Evolutionary conservation across 2,113 vertebrate genomes (phyloP), one percentile per base, ranked within the genome.

Genomic region (Anas platyrhynchos): DNA sequence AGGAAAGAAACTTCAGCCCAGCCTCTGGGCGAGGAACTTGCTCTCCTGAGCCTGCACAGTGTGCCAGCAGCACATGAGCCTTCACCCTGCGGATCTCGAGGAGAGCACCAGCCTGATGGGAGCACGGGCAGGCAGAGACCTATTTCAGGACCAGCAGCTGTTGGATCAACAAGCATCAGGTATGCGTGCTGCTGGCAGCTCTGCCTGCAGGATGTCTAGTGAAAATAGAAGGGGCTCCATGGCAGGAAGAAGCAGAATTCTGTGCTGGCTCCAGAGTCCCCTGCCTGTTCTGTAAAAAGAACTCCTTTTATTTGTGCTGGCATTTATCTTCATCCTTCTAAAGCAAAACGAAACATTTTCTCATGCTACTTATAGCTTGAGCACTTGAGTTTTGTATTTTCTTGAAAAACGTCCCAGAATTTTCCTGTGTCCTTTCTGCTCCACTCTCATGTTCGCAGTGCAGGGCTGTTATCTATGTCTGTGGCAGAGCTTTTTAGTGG

Each of bases 151-250:
- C 59, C 76, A 75, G 76, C 75, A 93, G 43, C 72, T 78, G 38
- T 15, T 72, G 90, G 85, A 72, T 58, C 76, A 63, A 58, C 58
- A 61, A 79, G 34, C 38, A 38, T 29, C 66, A 95, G 96, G 97
- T 97, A 92, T 3, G 73, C 4, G 4, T 1, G 0, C 31, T 54
- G 41, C 50, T 6, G 1, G 21, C 59, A 62, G 61, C 46, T 34
- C 15, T 72, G 62, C 50, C 32, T 71, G 31, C 55, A 54, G 43
- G 6, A 2, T 25, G 6, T 26, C 79, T 82, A 67, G 54, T 65
- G 34, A 41, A 52, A 80, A 48, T 10, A 66, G 61, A 69, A 74
- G 23, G 43, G 84, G 34, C n/a, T 54, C 80, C 14, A 52, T 1
- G 0, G 50, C 46, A 83, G 91, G 56, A 83, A 78, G 76, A 69